phyloP scores from a whole-genome alignment of 2,797 vertebrate genomes.

The Leuciscus waleckii region DNA sequence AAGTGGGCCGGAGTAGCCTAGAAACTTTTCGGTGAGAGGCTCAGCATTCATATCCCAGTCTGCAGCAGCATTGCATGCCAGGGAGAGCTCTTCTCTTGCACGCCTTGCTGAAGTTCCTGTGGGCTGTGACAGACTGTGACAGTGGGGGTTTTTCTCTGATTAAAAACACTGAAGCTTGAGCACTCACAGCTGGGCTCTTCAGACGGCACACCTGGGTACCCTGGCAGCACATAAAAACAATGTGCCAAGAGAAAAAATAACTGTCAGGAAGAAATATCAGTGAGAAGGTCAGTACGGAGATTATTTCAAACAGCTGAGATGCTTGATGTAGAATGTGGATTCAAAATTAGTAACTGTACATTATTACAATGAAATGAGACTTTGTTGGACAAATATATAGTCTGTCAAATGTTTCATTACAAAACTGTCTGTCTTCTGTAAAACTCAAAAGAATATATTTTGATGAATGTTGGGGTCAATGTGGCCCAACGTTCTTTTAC shows the following conservation, averaged over 20 bases:
- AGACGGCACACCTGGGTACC: slow-evolving; percentile 76
- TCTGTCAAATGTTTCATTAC: background rate
- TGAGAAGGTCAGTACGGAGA: slow-evolving; percentile 51
- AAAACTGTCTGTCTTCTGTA: background rate
- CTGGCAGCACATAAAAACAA: slow-evolving; percentile 63
- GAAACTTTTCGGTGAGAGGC: slow-evolving; percentile 4
- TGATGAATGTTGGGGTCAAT: background rate
- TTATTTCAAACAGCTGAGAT: slow-evolving; percentile 39
- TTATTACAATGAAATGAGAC: background rate
- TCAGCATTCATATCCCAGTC: background rate
- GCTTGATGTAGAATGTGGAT: slow-evolving; percentile 5
- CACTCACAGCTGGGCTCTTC: slow-evolving; percentile 75
- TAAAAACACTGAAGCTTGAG: slow-evolving; percentile 57
- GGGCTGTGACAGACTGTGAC: slow-evolving; percentile 67
- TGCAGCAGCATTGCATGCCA: slow-evolving; percentile 9
- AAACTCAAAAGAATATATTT: background rate
- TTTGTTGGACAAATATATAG: background rate
- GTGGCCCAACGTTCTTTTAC: background rate
- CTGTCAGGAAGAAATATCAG: slow-evolving; percentile 46
- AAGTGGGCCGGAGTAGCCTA: background rate
- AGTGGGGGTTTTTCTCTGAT: slow-evolving; percentile 51
- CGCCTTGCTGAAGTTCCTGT: slow-evolving; percentile 71
- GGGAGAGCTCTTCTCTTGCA: slow-evolving; percentile 46
- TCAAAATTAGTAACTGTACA: slow-evolving; percentile 11
- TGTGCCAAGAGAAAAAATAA: slow-evolving; percentile 49